Conservation (phyloP, 2,888 invertebrate genomes). For the Oegoconia quadripuncta region DNA sequence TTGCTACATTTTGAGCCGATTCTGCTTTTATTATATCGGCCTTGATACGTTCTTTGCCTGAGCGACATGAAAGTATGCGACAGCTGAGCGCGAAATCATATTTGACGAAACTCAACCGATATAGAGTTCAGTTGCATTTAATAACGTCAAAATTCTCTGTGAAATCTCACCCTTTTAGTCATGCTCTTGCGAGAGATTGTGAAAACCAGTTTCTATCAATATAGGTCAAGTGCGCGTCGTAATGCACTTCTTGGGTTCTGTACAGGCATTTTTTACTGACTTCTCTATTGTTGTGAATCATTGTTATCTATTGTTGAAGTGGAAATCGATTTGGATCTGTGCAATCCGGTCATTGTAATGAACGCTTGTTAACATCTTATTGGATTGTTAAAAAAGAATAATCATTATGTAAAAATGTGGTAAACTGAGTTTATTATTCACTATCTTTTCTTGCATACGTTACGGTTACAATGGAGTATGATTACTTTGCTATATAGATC, state of each 20-base stretch:
- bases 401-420: too few species aligned
- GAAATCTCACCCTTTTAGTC: constrained; percentile 48
- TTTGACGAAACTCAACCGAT: constrained; percentile 51
- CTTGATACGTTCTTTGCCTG: constrained; percentile 51
- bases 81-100: constrained; percentile 43
- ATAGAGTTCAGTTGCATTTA: constrained; percentile 29
- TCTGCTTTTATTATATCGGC: constrained; percentile 52
- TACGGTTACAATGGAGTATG: too few species aligned
- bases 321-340: constrained; percentile 4
- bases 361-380: too few species aligned
- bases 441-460: too few species aligned
- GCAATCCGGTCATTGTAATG: constrained; percentile 1
- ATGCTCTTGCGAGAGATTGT: constrained; percentile 42
- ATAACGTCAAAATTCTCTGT: constrained; percentile 30
- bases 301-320: constrained; percentile 1
- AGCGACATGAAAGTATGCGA: constrained; percentile 46
- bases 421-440: too few species aligned
- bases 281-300: constrained; percentile 1
- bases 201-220: constrained; percentile 20
- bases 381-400: too few species aligned
- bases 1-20: constrained; percentile 53
- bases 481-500: too few species aligned
- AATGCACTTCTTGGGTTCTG: constrained; percentile 15
- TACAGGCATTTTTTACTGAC: constrained; percentile 10
- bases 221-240: constrained; percentile 17